Evolutionary conservation across 2,113 vertebrate species (phyloP), one percentile per base, ranked within the genome.

Genomic region (Pituophis catenifer): DNA sequence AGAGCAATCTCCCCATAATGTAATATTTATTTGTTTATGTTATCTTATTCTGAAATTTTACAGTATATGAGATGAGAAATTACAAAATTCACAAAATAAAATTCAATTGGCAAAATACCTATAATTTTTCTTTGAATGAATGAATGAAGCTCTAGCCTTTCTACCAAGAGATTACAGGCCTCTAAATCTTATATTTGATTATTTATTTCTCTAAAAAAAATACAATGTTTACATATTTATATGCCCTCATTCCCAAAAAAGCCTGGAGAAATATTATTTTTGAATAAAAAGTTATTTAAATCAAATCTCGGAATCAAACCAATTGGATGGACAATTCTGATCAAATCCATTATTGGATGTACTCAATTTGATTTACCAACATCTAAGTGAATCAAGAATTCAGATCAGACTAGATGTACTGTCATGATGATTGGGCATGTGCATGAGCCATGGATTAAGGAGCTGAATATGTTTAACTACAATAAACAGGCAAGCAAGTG

Each of bases 21-120:
- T 0, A 54, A 23, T 26, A 0, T 59, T 12, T 15, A 17, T 15
- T 13, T 13, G 0, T 33, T 92, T 53, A 13, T 19, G 91, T 89
- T 94, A 91, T 85, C 93, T 33, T 33, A 89, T 50, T 89, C 53
- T 89, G 52, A 92, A 29, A 70, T 26, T 29, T 59, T 52, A 65
- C 24, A 86, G 44, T 48, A 89, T 94, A 48, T 23, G 88, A 53
- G 1, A 50, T 5, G 8, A 65, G 89, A 29, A 23, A 0, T 88
- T 93, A 4, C 9, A 5, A 70, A 91, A 17, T 1, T 58, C 91
- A 24, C 44, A 95, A 93, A 93, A 57, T 24, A 48, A 62, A 62
- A 53, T 24, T 24, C 15, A 44, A 23, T 57, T 21, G 3, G 19
- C 12, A 86, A 52, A 0, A 9, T 94, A 88, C 7, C 7, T 95